Conservation (phyloP, 2,888 invertebrate species). For the Campopleginae sp. region DNA sequence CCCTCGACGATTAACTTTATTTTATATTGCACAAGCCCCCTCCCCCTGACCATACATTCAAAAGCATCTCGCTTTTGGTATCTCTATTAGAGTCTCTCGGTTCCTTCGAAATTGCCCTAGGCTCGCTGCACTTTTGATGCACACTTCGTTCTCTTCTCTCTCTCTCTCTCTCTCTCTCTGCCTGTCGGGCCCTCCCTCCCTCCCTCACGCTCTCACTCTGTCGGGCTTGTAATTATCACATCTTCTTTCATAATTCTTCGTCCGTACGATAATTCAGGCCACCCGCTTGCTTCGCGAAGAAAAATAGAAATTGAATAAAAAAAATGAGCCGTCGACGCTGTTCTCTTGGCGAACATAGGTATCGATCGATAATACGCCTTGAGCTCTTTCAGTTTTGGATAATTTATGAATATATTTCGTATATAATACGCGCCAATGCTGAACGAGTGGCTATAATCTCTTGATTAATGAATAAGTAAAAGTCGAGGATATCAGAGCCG, state of each 20-base stretch:
- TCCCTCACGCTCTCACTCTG: conserved; percentile 35
- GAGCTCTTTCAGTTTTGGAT: conserved; percentile 40
- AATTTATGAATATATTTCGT: conserved; percentile 52
- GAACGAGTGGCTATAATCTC: conserved; percentile 59
- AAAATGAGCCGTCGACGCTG: conserved; percentile 18
- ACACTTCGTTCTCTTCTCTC: conserved; percentile 23
- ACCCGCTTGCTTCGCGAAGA: conserved; percentile 34
- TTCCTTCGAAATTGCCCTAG: conserved; percentile 68
- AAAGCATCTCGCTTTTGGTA: conserved; percentile 65
- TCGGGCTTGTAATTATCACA: conserved; percentile 67
- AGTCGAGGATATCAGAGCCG: conserved; percentile 32
- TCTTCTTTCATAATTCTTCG: conserved; percentile 66
- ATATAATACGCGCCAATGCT: conserved; percentile 23
- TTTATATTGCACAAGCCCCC: conserved; percentile 54
- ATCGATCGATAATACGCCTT: conserved; percentile 51
- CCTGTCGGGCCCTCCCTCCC: no score
- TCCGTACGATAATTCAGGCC: conserved; percentile 62
- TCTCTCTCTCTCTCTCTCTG: conserved; percentile 36
- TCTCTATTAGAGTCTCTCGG: conserved; percentile 71
- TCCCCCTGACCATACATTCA: background rate
- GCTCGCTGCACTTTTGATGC: conserved; percentile 60
- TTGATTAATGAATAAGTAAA: conserved; percentile 57
- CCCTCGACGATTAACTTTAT: conserved; percentile 68
- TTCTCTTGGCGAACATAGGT: background rate
- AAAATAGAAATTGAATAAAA: background rate